Evolutionary conservation across 2,888 invertebrate species (phyloP).

Genomic region (Ectobius pallidus): DNA sequence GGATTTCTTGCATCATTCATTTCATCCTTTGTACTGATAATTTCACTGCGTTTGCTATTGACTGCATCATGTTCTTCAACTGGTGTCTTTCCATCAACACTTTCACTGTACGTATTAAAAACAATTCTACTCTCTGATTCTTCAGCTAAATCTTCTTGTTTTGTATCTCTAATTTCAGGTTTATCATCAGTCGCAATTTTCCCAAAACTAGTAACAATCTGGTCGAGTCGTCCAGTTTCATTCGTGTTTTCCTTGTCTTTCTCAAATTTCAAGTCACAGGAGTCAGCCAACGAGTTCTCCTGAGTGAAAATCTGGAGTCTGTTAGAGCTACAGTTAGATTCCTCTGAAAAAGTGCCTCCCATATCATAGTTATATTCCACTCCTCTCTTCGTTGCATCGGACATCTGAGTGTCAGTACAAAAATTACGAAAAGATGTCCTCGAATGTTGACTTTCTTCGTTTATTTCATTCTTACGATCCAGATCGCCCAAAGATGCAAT

Average conservation of each 20-base stretch:
- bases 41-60: no score
- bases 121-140: no score
- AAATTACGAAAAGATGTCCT: constrained; percentile 34
- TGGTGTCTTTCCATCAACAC: no score
- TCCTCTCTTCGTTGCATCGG: constrained; percentile 50
- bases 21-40: no score
- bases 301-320: neutral
- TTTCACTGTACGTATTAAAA: no score
- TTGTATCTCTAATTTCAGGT: no score
- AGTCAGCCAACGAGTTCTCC: neutral
- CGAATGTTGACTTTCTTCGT: constrained; percentile 48
- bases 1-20: no score
- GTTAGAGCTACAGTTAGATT: neutral
- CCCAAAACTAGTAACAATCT: no score
- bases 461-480: constrained; percentile 53
- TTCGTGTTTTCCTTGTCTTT: neutral
- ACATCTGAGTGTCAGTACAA: neutral
- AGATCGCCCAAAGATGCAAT: constrained; percentile 52
- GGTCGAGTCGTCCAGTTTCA: no score
- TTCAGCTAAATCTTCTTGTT: no score
- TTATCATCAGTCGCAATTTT: no score
- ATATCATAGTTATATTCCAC: constrained; percentile 34
- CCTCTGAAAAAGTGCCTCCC: neutral
- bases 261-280: neutral
- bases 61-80: no score